Base-by-base conservation (phyloP, 2,113 vertebrate genomes). In the Cercocebus atys region DNA sequence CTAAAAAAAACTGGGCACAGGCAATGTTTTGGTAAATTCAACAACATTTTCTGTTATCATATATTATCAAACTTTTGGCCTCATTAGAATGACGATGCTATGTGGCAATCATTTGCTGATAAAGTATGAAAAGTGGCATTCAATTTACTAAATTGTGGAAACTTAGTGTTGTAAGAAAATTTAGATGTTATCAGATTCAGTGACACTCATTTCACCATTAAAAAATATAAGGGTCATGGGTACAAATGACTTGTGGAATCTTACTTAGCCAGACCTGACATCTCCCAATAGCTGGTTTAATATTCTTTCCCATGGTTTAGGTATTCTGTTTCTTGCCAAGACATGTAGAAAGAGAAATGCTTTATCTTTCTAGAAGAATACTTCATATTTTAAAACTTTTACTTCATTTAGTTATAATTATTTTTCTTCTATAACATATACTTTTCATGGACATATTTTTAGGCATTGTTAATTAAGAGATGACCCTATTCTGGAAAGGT, bases 301-400 rank as follows among this genome's bases (percentile, higher is more conserved):
- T 84, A 38, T 27, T n/a, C 45, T 88, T 80, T 94, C 43, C 35
- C 5, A 13, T 57, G 13, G 4, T 86, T 84, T 72, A 45, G 18
- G 23, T 40, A 50, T 73, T 93, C 45, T 50, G 6, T 18, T 43
- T 73, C 8, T 13, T 86, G 11, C 11, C 22, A 2, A 75, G 18
- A 1, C 5, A 43, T 73, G 20, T 91, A 45, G 17, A 93, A 95
- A 89, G 40, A 27, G 12, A 89, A 76, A 43, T 25, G 59, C 2
- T 78, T 93, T 82, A 43, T 23, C 40, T 93, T 30, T 43, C 3
- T 86, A 40, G 16, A 90, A n/a, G 32, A 76, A 72, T 43, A 14
- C 2, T 94, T 84, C 76, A 61, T 32, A 73, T 85, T 92, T 96
- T 59, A 75, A 92, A 96, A 35, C 8, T 93, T 57, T 78, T 76